Evolutionary conservation across 2,888 invertebrate genomes (phyloP).

Genomic region (Tipula confusa): DNA sequence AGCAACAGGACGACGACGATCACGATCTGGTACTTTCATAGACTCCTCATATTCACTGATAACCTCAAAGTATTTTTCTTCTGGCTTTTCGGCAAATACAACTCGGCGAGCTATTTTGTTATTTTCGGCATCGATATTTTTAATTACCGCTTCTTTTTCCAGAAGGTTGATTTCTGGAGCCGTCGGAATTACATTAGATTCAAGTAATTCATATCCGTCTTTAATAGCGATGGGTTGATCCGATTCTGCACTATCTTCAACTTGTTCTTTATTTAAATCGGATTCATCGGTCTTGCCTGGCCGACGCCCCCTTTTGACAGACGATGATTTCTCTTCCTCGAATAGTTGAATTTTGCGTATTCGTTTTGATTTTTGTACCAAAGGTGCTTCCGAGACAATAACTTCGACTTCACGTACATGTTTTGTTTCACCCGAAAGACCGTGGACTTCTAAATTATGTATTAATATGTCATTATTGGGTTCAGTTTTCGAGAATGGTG

Average conservation of each 20-base stretch:
- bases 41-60: neutral
- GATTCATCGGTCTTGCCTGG: neutral
- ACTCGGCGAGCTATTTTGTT: neutral
- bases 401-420: no score
- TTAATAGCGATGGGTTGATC: neutral
- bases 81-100: neutral
- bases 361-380: neutral
- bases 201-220: neutral
- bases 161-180: neutral
- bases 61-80: neutral
- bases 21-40: neutral
- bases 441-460: no score
- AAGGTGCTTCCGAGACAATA: neutral
- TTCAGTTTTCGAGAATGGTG: neutral
- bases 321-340: neutral
- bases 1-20: neutral
- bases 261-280: neutral
- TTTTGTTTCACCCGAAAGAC: no score
- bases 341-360: neutral
- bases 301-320: neutral
- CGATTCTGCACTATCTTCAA: neutral
- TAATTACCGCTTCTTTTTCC: neutral
- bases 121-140: neutral
- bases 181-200: neutral
- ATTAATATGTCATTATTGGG: neutral